These are phyloP conservation scores for Megalurothrips usitatus DNA, from an alignment of 2,888 invertebrate genomes.

Conservation along the genomic window DNA sequence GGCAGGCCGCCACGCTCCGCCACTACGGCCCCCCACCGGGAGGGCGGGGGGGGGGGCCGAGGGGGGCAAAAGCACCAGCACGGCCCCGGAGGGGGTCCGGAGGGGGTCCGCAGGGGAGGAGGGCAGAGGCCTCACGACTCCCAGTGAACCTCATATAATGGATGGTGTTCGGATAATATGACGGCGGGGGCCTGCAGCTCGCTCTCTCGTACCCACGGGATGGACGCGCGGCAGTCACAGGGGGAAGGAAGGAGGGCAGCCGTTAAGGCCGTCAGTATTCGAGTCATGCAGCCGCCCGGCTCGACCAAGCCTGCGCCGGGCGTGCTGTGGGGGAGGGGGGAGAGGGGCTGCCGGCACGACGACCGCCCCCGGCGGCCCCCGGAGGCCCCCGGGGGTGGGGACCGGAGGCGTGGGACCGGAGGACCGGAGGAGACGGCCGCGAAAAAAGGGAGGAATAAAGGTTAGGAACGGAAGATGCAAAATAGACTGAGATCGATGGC, in stretches of 20 bases:
- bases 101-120: too few relatives aligned
- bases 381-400: too few relatives aligned
- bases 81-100: too few relatives aligned
- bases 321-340: neutral
- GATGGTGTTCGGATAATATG: conserved; percentile 25
- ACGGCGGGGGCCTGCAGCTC: neutral
- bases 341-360: neutral
- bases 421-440: neutral
- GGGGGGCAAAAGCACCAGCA: too few relatives aligned
- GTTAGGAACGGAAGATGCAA: neutral
- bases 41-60: too few relatives aligned
- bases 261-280: conserved; percentile 24
- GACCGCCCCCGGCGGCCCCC: neutral
- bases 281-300: conserved; percentile 13
- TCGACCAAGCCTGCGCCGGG: neutral
- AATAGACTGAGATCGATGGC: too few relatives aligned
- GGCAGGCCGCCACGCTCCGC: neutral
- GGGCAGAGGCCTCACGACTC: neutral
- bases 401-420: too few relatives aligned
- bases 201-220: neutral
- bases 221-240: neutral
- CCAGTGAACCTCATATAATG: conserved; percentile 26
- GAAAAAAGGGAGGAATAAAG: neutral
- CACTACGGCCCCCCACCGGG: neutral
- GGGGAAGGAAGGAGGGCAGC: neutral